These are phyloP conservation scores for Agapornis canus DNA, from an alignment of 2,797 vertebrate species.

Conservation along the genomic window DNA sequence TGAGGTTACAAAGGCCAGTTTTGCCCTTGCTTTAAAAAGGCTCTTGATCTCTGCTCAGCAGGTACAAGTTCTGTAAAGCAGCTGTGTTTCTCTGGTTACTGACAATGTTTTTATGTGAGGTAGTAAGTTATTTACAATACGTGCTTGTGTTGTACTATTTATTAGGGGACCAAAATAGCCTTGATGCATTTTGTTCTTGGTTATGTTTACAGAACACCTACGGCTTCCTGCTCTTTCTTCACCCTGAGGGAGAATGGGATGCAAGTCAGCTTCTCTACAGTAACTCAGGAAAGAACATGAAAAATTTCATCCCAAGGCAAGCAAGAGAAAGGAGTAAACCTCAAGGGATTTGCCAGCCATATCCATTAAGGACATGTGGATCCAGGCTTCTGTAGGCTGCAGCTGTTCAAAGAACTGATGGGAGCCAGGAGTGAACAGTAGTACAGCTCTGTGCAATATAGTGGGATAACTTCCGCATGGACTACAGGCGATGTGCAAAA, in stretches of 20 bases:
- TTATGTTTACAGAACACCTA: constrained; percentile 35
- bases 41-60: neutral
- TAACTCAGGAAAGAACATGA: neutral
- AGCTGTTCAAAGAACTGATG: neutral
- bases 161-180: constrained; percentile 4
- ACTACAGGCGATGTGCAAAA: neutral
- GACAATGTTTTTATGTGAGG: constrained; percentile 1
- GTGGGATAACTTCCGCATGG: neutral
- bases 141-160: neutral
- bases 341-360: neutral
- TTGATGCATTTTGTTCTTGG: neutral
- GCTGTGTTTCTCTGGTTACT: constrained; percentile 27
- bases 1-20: neutral
- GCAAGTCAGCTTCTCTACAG: neutral
- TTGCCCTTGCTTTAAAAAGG: neutral
- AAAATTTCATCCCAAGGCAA: neutral
- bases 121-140: constrained; percentile 17
- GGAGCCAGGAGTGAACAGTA: neutral
- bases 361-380: neutral
- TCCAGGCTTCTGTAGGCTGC: neutral
- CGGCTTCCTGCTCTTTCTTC: constrained; percentile 1
- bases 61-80: constrained; percentile 12
- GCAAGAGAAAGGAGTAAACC: neutral
- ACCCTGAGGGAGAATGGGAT: neutral
- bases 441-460: neutral